Evolutionary conservation across 1,140 invertebrate genomes (phyloP).

Genomic region (Platorchestia sp.): DNA sequence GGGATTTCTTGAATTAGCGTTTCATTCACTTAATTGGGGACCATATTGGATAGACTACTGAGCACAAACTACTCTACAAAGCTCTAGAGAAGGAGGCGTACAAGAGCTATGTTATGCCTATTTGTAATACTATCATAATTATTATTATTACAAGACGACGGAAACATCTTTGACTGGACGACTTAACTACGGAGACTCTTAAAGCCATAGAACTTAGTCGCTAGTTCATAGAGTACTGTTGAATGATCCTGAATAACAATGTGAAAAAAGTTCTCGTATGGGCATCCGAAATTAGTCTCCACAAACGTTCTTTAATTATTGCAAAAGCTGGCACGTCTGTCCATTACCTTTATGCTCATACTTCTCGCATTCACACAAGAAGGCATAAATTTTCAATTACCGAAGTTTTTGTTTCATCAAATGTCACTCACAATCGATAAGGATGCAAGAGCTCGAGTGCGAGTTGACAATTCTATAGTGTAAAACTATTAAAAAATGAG

Average conservation of each 20-base stretch:
- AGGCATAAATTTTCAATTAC: not conserved
- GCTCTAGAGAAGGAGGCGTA: conserved; percentile 29
- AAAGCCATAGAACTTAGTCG: conserved; percentile 24
- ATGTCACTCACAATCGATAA: not conserved
- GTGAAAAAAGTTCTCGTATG: not conserved
- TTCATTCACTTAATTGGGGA: not conserved
- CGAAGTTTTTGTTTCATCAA: not conserved
- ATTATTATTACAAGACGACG: conserved; percentile 30
- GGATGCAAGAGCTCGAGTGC: not conserved
- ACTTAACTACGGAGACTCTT: conserved; percentile 33
- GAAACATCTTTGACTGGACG: conserved; percentile 43
- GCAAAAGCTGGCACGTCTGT: not conserved
- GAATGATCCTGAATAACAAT: not conserved
- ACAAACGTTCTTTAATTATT: not conserved
- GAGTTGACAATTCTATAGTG: not conserved
- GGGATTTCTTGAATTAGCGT: not conserved
- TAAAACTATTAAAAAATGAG: not conserved
- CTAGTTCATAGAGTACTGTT: not conserved
- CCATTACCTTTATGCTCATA: not conserved
- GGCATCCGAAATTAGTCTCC: not conserved
- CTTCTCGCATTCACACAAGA: not conserved
- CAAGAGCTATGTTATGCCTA: conserved; percentile 14
- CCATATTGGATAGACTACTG: not conserved
- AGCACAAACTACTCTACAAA: conserved; percentile 30
- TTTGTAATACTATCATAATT: not conserved